Conservation (phyloP, 2,888 invertebrate genomes). For the Cepaea hortensis region DNA sequence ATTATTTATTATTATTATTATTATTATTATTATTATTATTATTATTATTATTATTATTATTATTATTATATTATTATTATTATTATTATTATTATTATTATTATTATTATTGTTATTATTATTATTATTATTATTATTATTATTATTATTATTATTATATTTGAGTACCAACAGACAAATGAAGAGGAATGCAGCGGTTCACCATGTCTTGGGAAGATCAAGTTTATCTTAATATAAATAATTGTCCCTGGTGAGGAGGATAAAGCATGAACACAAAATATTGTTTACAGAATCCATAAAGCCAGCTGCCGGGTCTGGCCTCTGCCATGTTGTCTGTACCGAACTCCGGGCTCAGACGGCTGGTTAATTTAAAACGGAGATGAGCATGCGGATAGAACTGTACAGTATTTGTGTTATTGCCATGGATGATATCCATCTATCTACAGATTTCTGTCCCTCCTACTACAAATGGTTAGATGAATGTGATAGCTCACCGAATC, state of each 20-base stretch:
- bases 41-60: no score
- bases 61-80: no score
- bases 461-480: no score
- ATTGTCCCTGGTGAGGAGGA: background rate
- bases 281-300: slow-evolving; percentile 23
- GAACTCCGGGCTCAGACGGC: slow-evolving; percentile 4
- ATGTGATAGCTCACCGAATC: no score
- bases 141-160: no score
- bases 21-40: no score
- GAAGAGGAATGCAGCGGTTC: background rate
- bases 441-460: no score
- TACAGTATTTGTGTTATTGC: slow-evolving; percentile 13
- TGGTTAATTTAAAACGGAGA: slow-evolving; percentile 29
- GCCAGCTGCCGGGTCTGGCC: slow-evolving; percentile 10
- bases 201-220: background rate
- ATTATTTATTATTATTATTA: no score
- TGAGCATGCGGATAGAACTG: slow-evolving; percentile 26
- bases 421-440: background rate
- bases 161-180: no score
- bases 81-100: no score
- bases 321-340: background rate
- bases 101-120: no score
- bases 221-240: background rate
- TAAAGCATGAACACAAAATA: background rate
- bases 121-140: no score